Percentiles rank a stretch among this genome's conserved stretches.
Conservation (phyloP, 2,888 invertebrate species). For the Dasysyrphus albostriatus region DNA sequence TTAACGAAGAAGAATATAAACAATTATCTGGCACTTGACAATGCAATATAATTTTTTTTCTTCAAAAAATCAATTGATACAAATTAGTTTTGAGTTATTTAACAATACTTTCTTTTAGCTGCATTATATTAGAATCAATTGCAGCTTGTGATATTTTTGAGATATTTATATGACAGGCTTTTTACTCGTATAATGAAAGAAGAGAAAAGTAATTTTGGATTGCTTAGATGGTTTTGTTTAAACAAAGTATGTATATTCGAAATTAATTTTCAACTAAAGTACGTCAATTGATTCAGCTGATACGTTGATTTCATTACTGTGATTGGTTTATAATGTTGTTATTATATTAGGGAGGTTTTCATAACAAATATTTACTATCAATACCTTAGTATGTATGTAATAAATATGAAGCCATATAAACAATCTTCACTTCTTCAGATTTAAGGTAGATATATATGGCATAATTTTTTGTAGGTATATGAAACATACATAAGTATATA, state of each 20-base stretch:
- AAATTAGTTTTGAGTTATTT: background rate
- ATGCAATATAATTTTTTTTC: background rate
- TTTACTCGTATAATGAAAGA: background rate
- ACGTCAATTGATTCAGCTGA: background rate
- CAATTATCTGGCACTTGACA: slow-evolving; percentile 35
- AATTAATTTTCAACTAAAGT: background rate
- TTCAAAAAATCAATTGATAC: background rate
- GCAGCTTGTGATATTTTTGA: background rate
- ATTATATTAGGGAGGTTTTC: too few relatives aligned
- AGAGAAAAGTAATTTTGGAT: background rate
- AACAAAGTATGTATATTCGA: background rate
- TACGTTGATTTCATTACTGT: too few relatives aligned
- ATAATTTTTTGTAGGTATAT: too few relatives aligned
- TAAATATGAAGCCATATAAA: too few relatives aligned
- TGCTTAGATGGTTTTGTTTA: background rate
- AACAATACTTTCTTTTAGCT: background rate
- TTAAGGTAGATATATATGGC: too few relatives aligned
- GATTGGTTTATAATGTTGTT: too few relatives aligned
- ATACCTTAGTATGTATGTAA: too few relatives aligned
- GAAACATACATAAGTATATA: too few relatives aligned
- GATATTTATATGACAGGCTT: background rate
- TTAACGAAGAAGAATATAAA: slow-evolving; percentile 8
- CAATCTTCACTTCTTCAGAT: too few relatives aligned
- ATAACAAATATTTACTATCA: too few relatives aligned
- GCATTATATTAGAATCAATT: too few relatives aligned